phyloP scores from a whole-genome alignment of 1,140 invertebrate genomes.

The Calosoma granatense region DNA sequence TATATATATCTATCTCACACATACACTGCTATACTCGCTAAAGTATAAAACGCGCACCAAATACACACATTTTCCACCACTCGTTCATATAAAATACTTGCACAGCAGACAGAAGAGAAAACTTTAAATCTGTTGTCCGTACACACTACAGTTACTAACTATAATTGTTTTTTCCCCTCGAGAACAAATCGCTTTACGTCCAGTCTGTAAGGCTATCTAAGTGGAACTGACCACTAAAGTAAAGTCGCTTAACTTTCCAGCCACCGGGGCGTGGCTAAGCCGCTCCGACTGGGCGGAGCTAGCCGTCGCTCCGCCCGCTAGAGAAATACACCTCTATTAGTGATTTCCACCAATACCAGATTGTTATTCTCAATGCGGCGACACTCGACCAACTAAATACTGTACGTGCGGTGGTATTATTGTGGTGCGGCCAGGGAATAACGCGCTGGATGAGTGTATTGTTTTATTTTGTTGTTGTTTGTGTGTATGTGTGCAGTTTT shows the following conservation, averaged over 20 bases:
- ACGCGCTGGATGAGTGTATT: neutral
- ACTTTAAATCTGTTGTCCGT: too few species aligned
- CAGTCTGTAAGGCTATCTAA: neutral
- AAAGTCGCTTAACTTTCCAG: neutral
- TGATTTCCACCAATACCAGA: neutral
- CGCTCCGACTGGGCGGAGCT: neutral
- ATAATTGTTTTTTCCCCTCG: neutral
- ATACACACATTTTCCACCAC: too few species aligned
- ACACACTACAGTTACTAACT: too few species aligned
- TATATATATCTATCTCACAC: neutral
- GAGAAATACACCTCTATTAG: neutral
- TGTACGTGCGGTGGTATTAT: neutral
- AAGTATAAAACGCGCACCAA: too few species aligned
- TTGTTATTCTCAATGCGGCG: neutral
- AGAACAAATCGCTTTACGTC: neutral
- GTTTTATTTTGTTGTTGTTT: conserved; percentile 19
- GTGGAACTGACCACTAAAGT: neutral
- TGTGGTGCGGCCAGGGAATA: neutral
- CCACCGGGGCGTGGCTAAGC: neutral
- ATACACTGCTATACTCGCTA: too few species aligned
- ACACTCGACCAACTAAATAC: neutral
- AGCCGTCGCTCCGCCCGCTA: neutral
- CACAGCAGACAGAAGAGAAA: too few species aligned
- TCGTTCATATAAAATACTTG: too few species aligned
- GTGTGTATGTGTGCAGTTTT: too few species aligned